Conservation (phyloP, 1,140 invertebrate species). For the Trypoxylus dichotomus region DNA sequence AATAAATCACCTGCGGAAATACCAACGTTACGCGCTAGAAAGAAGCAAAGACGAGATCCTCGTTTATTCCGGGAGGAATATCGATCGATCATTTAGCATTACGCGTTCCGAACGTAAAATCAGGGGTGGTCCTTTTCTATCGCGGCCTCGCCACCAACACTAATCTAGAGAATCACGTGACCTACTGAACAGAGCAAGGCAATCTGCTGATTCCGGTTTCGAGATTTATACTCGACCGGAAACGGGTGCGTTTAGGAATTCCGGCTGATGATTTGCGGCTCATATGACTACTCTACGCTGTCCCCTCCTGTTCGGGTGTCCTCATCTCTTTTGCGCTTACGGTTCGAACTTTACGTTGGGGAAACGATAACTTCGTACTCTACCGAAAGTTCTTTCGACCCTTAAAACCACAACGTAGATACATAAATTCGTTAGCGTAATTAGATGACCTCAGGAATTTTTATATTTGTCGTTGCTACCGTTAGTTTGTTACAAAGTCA, state of each 20-base stretch:
- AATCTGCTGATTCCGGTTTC: conserved; percentile 44
- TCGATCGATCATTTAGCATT: conserved; percentile 2
- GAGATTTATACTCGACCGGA: conserved; percentile 43
- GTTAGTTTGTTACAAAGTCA: not conserved
- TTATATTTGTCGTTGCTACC: not conserved
- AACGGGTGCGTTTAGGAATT: conserved; percentile 47
- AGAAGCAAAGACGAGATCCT: not conserved
- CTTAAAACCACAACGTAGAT: conserved; percentile 27
- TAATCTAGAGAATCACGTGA: conserved; percentile 30
- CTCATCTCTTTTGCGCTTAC: not conserved
- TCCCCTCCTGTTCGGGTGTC: not conserved
- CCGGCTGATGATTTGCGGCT: conserved; percentile 46
- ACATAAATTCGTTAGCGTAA: not conserved
- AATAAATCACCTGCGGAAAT: not conserved
- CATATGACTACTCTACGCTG: conserved; percentile 29
- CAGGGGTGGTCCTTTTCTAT: not conserved
- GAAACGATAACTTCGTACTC: not conserved
- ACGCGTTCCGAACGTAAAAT: not conserved
- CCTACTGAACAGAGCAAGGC: conserved; percentile 38
- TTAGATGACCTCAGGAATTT: not conserved
- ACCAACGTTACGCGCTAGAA: not conserved
- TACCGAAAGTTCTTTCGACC: conserved; percentile 17
- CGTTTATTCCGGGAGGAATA: not conserved
- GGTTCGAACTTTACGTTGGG: not conserved
- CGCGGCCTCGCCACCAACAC: not conserved